Conservation (phyloP, 2,888 invertebrate genomes). For the Homarus gammarus region DNA sequence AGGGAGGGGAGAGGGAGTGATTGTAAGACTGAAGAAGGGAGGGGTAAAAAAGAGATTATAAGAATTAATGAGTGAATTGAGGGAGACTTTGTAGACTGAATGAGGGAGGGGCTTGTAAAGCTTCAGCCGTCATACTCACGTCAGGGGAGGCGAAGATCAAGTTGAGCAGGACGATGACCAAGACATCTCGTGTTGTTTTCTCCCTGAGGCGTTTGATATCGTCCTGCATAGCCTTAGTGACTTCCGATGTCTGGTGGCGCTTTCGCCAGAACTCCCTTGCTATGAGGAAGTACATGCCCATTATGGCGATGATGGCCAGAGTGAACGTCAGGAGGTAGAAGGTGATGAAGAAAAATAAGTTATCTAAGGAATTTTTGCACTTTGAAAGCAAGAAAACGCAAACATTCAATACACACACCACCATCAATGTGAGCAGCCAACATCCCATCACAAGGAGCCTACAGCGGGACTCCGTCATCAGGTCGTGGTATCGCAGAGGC, state of each 20-base stretch:
- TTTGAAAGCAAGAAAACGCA: too few species aligned
- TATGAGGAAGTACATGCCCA: slow-evolving; percentile 18
- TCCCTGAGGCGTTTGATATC: background rate
- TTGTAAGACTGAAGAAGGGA: too few species aligned
- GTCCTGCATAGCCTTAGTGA: background rate
- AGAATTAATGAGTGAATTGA: too few species aligned
- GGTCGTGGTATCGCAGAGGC: slow-evolving; percentile 1
- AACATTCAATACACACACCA: too few species aligned
- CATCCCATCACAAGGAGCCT: background rate
- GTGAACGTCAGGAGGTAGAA: slow-evolving; percentile 7
- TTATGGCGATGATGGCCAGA: background rate
- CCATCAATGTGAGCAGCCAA: too few species aligned
- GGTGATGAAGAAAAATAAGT: background rate
- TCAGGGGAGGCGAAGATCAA: slow-evolving; percentile 6
- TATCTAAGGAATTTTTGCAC: too few species aligned
- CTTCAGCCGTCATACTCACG: slow-evolving; percentile 27
- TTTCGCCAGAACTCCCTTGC: slow-evolving; percentile 11
- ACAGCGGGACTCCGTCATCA: slow-evolving; percentile 13
- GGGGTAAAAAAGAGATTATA: too few species aligned
- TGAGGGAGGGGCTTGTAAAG: too few species aligned
- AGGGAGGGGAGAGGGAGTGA: too few species aligned
- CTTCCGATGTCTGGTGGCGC: too few species aligned
- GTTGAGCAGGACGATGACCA: slow-evolving; percentile 1
- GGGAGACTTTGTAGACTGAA: too few species aligned
- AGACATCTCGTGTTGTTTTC: background rate